A percentile compares a stretch with the other conserved stretches of the same genome.
Evolutionary conservation across 2,888 invertebrate species (phyloP).

Genomic region (Carcina quercana): DNA sequence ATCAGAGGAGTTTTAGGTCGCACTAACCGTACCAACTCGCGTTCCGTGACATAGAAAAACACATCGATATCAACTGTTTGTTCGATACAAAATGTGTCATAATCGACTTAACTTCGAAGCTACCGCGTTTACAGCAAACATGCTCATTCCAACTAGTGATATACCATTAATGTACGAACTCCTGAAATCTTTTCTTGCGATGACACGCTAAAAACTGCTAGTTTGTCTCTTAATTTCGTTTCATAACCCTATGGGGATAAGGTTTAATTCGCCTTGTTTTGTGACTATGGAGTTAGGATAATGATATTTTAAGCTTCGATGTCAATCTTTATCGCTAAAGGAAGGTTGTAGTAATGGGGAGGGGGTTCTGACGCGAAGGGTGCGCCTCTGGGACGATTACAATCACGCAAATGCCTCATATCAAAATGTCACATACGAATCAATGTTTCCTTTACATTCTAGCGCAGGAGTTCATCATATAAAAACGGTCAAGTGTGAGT

Average conservation of each 20-base stretch:
- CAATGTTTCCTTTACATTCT: slow-evolving; percentile 55
- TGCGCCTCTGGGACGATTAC: slow-evolving; percentile 69
- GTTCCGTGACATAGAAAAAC: too few species aligned
- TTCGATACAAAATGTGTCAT: slow-evolving; percentile 60
- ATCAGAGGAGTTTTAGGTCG: too few species aligned
- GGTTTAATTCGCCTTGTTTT: slow-evolving; percentile 36
- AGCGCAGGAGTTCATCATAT: slow-evolving; percentile 30
- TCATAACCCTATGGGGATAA: slow-evolving; percentile 31
- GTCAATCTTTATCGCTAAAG: slow-evolving; percentile 73
- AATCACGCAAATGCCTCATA: slow-evolving; percentile 73
- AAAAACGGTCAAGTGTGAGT: too few species aligned
- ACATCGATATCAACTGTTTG: slow-evolving; percentile 48
- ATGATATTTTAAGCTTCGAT: slow-evolving; percentile 57
- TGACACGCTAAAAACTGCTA: slow-evolving; percentile 59
- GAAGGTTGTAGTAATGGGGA: slow-evolving; percentile 61
- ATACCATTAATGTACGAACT: slow-evolving; percentile 69
- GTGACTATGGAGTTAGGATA: slow-evolving; percentile 48
- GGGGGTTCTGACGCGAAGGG: slow-evolving; percentile 49
- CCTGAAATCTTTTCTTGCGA: slow-evolving; percentile 69
- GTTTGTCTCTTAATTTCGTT: slow-evolving; percentile 27
- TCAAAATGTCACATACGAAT: slow-evolving; percentile 69
- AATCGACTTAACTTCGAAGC: slow-evolving; percentile 53
- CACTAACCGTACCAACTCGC: too few species aligned
- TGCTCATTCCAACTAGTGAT: slow-evolving; percentile 63
- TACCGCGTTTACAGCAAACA: slow-evolving; percentile 48